Percentiles rank a stretch among this genome's conserved stretches.
phyloP scores from a whole-genome alignment of 2,888 invertebrate species.

The Chelonus formosanus region DNA sequence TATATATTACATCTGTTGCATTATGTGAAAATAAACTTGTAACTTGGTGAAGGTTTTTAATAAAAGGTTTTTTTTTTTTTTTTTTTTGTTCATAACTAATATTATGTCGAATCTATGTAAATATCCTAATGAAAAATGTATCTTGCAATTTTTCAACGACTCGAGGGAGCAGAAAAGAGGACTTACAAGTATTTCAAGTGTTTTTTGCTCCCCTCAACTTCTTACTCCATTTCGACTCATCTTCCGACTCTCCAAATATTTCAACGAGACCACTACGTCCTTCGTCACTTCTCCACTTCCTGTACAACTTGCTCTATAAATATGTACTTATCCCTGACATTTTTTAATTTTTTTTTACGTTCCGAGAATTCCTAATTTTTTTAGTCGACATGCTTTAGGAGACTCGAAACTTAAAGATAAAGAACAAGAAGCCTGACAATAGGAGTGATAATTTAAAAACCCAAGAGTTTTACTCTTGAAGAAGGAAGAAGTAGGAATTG shows the following conservation, averaged over 20 bases:
- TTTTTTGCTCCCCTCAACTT: constrained; percentile 1
- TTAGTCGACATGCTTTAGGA: neutral
- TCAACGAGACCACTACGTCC: constrained; percentile 14
- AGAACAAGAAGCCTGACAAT: too few relatives aligned
- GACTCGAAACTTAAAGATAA: too few relatives aligned
- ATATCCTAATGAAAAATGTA: neutral
- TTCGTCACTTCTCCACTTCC: constrained; percentile 7
- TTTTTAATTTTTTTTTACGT: constrained; percentile 9
- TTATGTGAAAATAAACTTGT: too few relatives aligned
- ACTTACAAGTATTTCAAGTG: neutral
- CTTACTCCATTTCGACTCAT: constrained; percentile 15
- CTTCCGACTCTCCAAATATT: constrained; percentile 19
- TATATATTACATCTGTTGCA: too few relatives aligned
- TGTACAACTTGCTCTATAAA: constrained; percentile 16
- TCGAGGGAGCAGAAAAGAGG: neutral
- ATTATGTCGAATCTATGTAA: neutral
- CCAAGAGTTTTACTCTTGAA: neutral
- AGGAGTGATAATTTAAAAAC: constrained; percentile 12
- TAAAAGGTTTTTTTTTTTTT: too few relatives aligned
- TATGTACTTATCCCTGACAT: constrained; percentile 16
- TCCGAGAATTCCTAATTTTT: constrained; percentile 2
- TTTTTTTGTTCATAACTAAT: neutral
- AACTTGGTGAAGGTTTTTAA: neutral
- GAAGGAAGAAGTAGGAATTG: neutral
- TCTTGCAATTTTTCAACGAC: constrained; percentile 1